phyloP scores from a whole-genome alignment of 2,113 vertebrate genomes.

The Mormoops blainvillei region DNA sequence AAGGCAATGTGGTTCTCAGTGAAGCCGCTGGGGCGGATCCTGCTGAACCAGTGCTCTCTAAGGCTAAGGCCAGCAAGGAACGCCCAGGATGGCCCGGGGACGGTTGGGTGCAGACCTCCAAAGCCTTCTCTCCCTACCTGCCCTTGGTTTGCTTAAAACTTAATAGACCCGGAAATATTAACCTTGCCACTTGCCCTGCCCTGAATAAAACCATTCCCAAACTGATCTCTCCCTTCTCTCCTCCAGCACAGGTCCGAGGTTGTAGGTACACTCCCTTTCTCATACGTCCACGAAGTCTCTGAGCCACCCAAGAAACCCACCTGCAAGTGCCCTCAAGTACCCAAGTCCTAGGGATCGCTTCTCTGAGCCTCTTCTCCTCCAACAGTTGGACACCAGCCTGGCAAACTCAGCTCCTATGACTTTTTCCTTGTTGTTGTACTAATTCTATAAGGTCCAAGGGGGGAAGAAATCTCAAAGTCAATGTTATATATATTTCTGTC shows the following conservation, averaged over 20 bases:
- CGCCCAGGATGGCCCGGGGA: background rate
- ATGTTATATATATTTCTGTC: background rate
- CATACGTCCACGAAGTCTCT: background rate
- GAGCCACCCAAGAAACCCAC: background rate
- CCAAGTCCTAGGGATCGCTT: background rate
- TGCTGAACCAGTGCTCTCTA: background rate
- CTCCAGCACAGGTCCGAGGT: background rate
- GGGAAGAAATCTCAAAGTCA: background rate
- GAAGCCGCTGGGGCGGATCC: background rate
- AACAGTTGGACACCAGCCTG: background rate
- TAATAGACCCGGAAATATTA: background rate
- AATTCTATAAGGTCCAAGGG: background rate
- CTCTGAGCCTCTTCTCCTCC: background rate
- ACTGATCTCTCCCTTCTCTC: background rate
- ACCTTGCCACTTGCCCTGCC: background rate
- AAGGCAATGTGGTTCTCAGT: background rate
- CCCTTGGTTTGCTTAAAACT: background rate
- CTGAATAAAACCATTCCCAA: background rate
- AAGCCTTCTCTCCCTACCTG: background rate
- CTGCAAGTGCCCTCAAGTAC: background rate
- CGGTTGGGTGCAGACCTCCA: background rate
- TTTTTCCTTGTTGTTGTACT: background rate
- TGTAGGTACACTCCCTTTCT: background rate
- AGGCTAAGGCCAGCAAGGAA: background rate
- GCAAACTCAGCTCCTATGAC: background rate